Conservation (phyloP, 2,888 invertebrate genomes). For the Cantharis rufa region DNA sequence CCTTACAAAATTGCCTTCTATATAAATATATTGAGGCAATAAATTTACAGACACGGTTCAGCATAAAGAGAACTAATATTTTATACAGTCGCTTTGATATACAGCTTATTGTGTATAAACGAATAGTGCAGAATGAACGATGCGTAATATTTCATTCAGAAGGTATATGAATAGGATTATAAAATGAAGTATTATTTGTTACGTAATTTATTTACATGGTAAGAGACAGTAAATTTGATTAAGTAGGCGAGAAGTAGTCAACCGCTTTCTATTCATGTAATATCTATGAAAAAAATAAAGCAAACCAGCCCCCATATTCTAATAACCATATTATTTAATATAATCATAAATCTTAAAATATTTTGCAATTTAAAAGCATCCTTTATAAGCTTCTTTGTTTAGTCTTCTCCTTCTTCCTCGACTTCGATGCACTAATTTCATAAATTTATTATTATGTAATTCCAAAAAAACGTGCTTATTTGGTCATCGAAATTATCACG, state of each 20-base stretch:
- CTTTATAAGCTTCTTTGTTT: neutral
- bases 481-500: neutral
- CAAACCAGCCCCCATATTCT: neutral
- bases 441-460: neutral
- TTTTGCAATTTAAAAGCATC: neutral
- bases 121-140: slow-evolving; percentile 31
- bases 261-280: slow-evolving; percentile 1
- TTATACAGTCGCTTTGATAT: slow-evolving; percentile 48
- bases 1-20: slow-evolving; percentile 56
- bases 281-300: neutral
- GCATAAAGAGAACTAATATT: slow-evolving; percentile 56
- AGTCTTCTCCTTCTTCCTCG: neutral
- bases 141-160: slow-evolving; percentile 29
- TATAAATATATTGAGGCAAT: slow-evolving; percentile 58
- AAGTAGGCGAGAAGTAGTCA: neutral
- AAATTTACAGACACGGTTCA: slow-evolving; percentile 55
- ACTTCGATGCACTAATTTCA: neutral
- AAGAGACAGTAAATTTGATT: slow-evolving; percentile 11
- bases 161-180: slow-evolving; percentile 27
- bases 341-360: neutral
- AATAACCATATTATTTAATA: neutral
- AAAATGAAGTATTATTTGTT: slow-evolving; percentile 29
- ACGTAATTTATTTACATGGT: slow-evolving; percentile 24
- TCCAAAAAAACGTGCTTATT: neutral
- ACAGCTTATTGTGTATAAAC: slow-evolving; percentile 33